Base-by-base conservation (phyloP, 1,140 invertebrate genomes). In the Macrostomum lignano region DNA sequence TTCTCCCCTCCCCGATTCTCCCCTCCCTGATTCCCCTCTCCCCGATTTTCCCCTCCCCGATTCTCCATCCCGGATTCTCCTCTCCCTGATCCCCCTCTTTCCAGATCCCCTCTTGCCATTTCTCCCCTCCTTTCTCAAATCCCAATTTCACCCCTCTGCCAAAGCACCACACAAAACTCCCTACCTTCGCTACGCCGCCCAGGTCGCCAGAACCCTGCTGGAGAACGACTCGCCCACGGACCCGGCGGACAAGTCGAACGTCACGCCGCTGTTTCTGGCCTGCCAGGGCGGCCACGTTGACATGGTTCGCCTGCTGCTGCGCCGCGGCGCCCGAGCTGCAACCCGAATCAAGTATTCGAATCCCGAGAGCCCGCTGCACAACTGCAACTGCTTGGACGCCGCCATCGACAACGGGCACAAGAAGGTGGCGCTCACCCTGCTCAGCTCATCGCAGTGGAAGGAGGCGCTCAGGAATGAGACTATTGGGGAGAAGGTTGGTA, bases 301-400 rank as follows among this genome's bases (percentile, higher is more conserved):
- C 10, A 47, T 58, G 7, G 51, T 62, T 1, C 39, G 48, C 9
- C 39, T 60, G 2, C 42, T 64, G 3, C 31, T 63, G 4, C 40
- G 53, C 15, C 44, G 43, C 38, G 44, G 49, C 32, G 54, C 56
- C 11, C 37, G 26, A 15, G 31, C 19, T 34, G 26, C 4, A 34
- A n/a, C n/a, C n/a, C n/a, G n/a, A n/a, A n/a, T n/a, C n/a, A n/a
- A n/a, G n/a, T n/a, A n/a, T n/a, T n/a, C n/a, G n/a, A n/a, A 52
- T 34, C 9, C 23, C 6, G 17, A 29, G 14, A 11, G 6, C 17
- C n/a, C 25, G 40, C 10, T 24, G 23, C 9, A 9, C 9, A 51
- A 55, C 10, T 42, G 45, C 24, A 63, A 62, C 42, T 59, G 57
- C 37, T 44, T 64, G 11, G 61, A 63, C 42, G 36, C 60, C 21